Percentiles rank a stretch among this genome's conserved stretches.
These are phyloP conservation scores for Pogonus chalceus DNA, from an alignment of 1,140 invertebrate species.

Conservation along the genomic window DNA sequence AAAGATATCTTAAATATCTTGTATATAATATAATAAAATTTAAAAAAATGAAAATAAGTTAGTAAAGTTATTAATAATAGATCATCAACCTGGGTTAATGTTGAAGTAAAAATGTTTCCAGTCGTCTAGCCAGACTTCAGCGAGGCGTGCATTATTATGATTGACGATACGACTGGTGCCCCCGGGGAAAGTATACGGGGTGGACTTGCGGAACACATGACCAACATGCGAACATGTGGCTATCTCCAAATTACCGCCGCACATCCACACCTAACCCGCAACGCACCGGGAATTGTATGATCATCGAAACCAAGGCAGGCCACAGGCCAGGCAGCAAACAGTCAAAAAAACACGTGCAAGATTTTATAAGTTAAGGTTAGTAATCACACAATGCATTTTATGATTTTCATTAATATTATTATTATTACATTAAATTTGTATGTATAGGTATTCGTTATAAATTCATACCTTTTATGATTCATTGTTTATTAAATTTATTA, in stretches of 20 bases:
- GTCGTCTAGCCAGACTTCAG: conserved; percentile 95
- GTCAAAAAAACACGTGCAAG: background rate
- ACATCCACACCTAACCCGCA: conserved; percentile 84
- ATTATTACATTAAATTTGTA: too few species aligned
- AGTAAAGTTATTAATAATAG: too few species aligned
- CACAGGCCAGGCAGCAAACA: background rate
- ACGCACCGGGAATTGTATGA: too few species aligned
- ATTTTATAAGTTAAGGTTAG: too few species aligned
- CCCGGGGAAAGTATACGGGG: conserved; percentile 97
- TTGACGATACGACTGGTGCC: conserved; percentile 96
- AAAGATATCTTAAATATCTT: too few species aligned
- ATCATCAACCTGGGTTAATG: conserved; percentile 79
- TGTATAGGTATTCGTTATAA: too few species aligned
- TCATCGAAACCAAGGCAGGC: background rate
- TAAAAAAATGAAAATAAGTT: too few species aligned
- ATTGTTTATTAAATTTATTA: too few species aligned
- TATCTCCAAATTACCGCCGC: conserved; percentile 85
- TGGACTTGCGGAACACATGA: conserved; percentile 97
- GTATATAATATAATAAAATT: too few species aligned
- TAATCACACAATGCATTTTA: too few species aligned
- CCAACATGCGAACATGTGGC: conserved; percentile 86
- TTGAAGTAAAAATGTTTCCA: conserved; percentile 98
- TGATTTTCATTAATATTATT: too few species aligned
- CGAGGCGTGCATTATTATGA: conserved; percentile 93
- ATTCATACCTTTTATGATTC: too few species aligned